These are phyloP conservation scores for Cotesia chilonis DNA, from an alignment of 1,140 invertebrate genomes.

Conservation along the genomic window DNA sequence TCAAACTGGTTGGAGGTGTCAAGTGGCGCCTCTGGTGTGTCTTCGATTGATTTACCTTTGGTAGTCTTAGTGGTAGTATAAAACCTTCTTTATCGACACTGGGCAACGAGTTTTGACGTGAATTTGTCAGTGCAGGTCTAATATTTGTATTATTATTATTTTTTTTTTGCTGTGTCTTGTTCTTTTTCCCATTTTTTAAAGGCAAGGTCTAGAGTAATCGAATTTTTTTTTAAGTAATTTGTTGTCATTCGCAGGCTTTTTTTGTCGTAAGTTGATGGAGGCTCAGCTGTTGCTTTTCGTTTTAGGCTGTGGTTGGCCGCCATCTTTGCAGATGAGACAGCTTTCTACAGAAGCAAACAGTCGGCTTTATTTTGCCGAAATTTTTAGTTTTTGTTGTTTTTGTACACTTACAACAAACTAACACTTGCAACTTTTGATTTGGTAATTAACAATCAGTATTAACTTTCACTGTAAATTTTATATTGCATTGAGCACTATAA, in stretches of 20 bases:
- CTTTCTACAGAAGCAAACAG: too few species aligned
- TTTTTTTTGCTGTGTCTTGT: background rate
- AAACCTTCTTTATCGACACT: background rate
- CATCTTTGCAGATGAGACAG: background rate
- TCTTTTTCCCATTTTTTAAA: background rate
- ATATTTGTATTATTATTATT: background rate
- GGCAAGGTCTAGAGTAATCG: background rate
- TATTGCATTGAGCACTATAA: too few species aligned
- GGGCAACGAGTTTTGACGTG: background rate
- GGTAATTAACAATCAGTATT: too few species aligned
- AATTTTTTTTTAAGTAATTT: background rate
- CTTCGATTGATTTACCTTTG: background rate
- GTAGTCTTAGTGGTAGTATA: slow-evolving; percentile 3
- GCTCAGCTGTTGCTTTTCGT: slow-evolving; percentile 1
- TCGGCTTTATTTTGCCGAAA: too few species aligned
- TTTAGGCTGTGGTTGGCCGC: slow-evolving; percentile 9
- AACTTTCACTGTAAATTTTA: too few species aligned
- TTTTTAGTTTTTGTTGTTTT: too few species aligned
- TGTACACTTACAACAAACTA: too few species aligned
- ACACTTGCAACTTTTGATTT: too few species aligned
- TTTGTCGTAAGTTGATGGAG: background rate
- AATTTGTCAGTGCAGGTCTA: background rate
- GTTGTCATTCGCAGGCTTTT: background rate
- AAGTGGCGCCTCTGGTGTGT: background rate
- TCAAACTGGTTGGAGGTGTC: background rate